phyloP scores from a whole-genome alignment of 2,888 invertebrate species.

The Pocota personata region DNA sequence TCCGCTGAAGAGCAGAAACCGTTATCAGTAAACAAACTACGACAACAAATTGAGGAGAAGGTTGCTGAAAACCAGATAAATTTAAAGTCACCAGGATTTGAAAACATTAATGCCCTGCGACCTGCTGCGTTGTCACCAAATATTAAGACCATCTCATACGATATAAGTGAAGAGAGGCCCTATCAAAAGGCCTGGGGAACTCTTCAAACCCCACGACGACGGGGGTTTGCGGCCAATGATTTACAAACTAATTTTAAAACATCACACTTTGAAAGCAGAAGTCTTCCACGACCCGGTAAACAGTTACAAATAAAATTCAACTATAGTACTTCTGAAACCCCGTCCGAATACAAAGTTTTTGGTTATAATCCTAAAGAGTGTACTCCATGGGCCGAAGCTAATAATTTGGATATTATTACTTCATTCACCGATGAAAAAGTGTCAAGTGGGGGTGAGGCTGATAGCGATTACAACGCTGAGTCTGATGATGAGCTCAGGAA shows the following conservation, averaged over 20 bases:
- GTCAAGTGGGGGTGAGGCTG: not conserved
- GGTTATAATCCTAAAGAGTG: not conserved
- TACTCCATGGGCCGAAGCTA: not conserved
- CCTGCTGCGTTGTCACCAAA: not conserved
- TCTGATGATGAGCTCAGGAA: not conserved
- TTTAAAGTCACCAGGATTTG: not conserved
- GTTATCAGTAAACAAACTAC: not conserved
- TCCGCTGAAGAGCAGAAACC: not conserved
- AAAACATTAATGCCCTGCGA: not conserved
- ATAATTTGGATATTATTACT: not conserved
- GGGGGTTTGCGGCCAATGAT: not conserved
- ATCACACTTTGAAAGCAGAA: not conserved
- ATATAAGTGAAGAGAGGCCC: not conserved
- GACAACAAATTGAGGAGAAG: conserved; percentile 1
- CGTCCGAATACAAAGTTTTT: not conserved
- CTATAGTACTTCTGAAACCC: not conserved
- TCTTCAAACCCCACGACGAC: not conserved
- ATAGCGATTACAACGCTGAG: not conserved
- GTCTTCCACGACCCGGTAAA: not conserved
- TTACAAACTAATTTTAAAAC: not conserved
- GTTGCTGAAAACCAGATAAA: not conserved
- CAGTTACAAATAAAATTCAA: not conserved
- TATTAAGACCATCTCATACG: not conserved
- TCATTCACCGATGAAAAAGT: not conserved
- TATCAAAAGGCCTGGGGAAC: not conserved